A percentile compares a stretch with the other conserved stretches of the same genome.
Evolutionary conservation across 2,888 invertebrate genomes (phyloP).

Genomic region (Aspidiotus destructor): DNA sequence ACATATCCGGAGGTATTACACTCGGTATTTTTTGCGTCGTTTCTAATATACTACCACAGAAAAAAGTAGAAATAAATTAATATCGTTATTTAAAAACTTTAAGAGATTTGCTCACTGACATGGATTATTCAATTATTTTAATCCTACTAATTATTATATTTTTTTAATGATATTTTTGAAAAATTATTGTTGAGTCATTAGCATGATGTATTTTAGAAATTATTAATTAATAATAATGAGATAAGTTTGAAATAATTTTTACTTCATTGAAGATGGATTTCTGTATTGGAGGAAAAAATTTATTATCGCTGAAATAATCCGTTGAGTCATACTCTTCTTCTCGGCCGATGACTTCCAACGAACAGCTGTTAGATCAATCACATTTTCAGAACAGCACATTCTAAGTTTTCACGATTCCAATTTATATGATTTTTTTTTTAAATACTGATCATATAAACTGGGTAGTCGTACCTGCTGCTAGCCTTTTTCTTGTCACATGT

Average conservation of each 20-base stretch:
- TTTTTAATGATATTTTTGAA: neutral
- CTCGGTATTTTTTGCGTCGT: conserved; percentile 3
- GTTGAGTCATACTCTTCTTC: conserved; percentile 4
- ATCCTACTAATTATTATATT: neutral
- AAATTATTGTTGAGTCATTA: neutral
- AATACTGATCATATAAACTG: neutral
- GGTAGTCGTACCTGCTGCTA: neutral
- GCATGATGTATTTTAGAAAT: neutral
- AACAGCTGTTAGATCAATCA: neutral
- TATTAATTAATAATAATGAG: neutral
- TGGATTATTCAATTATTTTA: neutral
- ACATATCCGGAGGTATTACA: conserved; percentile 14
- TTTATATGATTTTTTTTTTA: neutral
- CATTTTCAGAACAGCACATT: neutral
- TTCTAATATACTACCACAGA: neutral
- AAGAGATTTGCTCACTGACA: neutral
- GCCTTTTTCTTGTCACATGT: neutral
- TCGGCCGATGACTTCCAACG: neutral
- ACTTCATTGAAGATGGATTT: conserved; percentile 10
- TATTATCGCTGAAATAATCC: conserved; percentile 3
- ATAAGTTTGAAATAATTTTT: neutral
- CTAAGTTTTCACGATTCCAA: neutral
- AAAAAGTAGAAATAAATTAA: neutral
- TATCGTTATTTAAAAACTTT: neutral
- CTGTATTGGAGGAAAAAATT: conserved; percentile 5